These are phyloP conservation scores for Laodelphax striatellus DNA, from an alignment of 1,140 invertebrate genomes.

Conservation along the genomic window DNA sequence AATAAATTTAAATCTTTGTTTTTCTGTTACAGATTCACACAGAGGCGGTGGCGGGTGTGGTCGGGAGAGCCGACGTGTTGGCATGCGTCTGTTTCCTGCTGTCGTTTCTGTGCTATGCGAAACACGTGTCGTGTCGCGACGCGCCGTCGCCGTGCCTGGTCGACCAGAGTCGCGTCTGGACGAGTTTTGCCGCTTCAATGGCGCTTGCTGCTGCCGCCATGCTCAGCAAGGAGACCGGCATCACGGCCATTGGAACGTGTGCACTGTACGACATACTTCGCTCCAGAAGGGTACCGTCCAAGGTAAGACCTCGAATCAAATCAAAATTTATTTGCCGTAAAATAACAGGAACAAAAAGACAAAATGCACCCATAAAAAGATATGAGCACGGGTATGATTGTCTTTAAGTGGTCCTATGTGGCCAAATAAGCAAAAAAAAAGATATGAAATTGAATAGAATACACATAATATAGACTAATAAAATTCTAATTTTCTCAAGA, in stretches of 20 bases:
- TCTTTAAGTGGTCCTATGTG: too few species aligned
- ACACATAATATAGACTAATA: too few species aligned
- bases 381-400: too few species aligned
- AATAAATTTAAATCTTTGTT: too few species aligned
- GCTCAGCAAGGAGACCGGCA: constrained; percentile 22
- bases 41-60: constrained; percentile 92
- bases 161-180: constrained; percentile 6
- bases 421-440: too few species aligned
- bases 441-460: too few species aligned
- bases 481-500: too few species aligned
- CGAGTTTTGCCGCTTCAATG: constrained; percentile 13
- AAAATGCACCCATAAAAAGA: too few species aligned
- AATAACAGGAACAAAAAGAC: too few species aligned
- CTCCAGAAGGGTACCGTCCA: background rate
- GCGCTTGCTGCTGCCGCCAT: constrained; percentile 19
- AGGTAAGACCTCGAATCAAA: too few species aligned
- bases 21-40: constrained; percentile 55
- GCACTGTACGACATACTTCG: constrained; percentile 19
- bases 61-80: constrained; percentile 86
- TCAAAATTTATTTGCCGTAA: too few species aligned
- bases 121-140: constrained; percentile 32
- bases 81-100: constrained; percentile 83
- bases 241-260: constrained; percentile 18
- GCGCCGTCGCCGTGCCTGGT: background rate
- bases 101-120: constrained; percentile 69